A percentile compares a stretch with the other conserved stretches of the same genome.
These are phyloP conservation scores for Acanthococcus lagerstroemiae DNA, from an alignment of 2,888 invertebrate genomes.

Conservation along the genomic window DNA sequence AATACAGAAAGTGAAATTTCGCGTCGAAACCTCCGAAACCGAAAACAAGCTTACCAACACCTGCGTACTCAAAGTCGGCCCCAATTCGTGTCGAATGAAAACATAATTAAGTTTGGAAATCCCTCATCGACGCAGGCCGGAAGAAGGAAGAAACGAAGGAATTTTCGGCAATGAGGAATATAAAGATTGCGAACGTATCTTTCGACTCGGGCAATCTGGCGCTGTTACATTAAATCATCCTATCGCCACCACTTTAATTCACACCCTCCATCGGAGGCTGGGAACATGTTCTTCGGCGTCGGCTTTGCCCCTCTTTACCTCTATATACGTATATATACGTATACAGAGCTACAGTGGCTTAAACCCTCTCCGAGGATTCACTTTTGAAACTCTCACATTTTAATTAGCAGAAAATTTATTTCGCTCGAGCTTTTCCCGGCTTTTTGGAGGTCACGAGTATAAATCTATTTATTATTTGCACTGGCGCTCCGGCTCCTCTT, in stretches of 20 bases:
- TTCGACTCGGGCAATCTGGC: slow-evolving; percentile 23
- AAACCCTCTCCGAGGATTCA: background rate
- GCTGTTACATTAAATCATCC: slow-evolving; percentile 24
- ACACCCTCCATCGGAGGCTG: slow-evolving; percentile 7
- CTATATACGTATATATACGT: too few relatives aligned
- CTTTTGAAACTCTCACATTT: slow-evolving; percentile 10
- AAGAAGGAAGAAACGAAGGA: slow-evolving; percentile 3
- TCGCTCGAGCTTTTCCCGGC: background rate
- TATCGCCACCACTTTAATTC: slow-evolving; percentile 20
- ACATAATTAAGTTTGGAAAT: slow-evolving; percentile 22
- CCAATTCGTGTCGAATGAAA: background rate
- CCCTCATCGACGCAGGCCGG: slow-evolving; percentile 10
- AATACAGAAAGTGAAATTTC: too few relatives aligned
- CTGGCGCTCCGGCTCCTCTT: too few relatives aligned
- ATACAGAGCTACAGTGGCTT: background rate
- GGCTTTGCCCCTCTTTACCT: background rate
- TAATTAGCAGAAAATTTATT: slow-evolving; percentile 27
- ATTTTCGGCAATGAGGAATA: slow-evolving; percentile 1
- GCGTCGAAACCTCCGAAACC: too few relatives aligned
- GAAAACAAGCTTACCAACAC: too few relatives aligned
- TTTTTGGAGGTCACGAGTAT: background rate
- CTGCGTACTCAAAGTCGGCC: background rate
- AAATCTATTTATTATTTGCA: background rate
- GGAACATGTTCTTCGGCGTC: slow-evolving; percentile 1
- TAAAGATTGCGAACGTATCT: slow-evolving; percentile 12